Base-by-base conservation (phyloP, 2,113 vertebrate species). In the Xyrauchen texanus region DNA sequence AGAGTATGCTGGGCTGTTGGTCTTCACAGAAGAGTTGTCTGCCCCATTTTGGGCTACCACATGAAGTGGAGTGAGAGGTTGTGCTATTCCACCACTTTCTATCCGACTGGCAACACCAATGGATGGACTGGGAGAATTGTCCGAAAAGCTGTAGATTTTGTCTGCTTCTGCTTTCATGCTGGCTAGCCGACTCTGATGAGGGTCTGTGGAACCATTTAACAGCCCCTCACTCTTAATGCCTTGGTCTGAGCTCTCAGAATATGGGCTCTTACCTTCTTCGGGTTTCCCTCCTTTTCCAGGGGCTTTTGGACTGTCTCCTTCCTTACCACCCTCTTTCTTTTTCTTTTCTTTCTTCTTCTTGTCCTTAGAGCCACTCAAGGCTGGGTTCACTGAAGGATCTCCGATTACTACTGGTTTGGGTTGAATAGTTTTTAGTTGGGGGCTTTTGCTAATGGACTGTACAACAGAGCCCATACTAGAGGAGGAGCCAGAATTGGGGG, bases 311-410 rank as follows among this genome's bases (percentile, higher is more conserved):
- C 94, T 98, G 87, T 98, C 97, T 0, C 89, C 92, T 68, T 99
- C 98, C 86, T 98, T 99, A 57, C 73, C 82, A 0, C 87, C 83
- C 80, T 96, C 93, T 79, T 98, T 99, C 90, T 98, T 99, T 91
- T 99, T 99, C 91, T 99, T 98, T 78, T 99, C 97, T 83, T 99
- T 99, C 89, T 99, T 99, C 86, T 99, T 99, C 90, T 99, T 99
- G 88, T 98, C 98, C 93, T 99, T 98, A 84, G 96, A 94, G 83
- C 94, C 94, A 42, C 93, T 94, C 82, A 98, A 88, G 65, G 94
- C 89, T 58, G 96, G 97, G 88, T 93, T 98, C 78, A 94, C 89
- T 0, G 93, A 94, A 49, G 95, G 94, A 64, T 99, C 98, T 84
- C 94, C 96, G 88, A 94, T 94, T 60, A 94, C 93, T 0, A 95